Conservation (phyloP, 2,888 invertebrate genomes). For the Pedicia rivosa region DNA sequence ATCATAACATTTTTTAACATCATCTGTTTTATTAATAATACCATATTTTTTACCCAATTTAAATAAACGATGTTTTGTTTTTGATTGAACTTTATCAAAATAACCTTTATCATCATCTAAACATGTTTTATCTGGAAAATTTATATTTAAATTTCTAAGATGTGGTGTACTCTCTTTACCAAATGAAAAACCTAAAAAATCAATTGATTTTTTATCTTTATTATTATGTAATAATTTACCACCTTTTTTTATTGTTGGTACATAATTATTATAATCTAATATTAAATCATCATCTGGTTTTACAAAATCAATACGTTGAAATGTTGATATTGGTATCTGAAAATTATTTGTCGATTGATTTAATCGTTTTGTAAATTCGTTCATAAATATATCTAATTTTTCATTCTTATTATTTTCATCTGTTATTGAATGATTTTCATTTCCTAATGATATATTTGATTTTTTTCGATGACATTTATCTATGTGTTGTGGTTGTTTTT, state of each 20-base stretch:
- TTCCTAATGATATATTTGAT: no score
- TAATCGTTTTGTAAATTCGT: conserved; percentile 1
- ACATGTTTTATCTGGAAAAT: conserved; percentile 27
- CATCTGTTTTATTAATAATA: conserved; percentile 17
- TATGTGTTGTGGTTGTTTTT: no score
- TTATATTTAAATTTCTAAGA: conserved; percentile 24
- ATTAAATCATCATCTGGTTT: conserved; percentile 10
- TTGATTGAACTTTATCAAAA: conserved; percentile 26
- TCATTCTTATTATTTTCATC: no score
- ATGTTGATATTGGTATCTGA: conserved; percentile 22
- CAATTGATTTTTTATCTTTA: no score
- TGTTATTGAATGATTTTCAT: no score
- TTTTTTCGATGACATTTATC: no score
- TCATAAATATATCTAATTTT: conserved; percentile 1
- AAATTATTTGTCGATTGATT: conserved; percentile 14
- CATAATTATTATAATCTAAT: background rate
- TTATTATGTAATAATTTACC: no score
- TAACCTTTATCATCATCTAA: conserved; percentile 20
- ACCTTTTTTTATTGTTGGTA: conserved; percentile 3
- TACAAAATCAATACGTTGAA: conserved; percentile 24
- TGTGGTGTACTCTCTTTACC: conserved; percentile 15
- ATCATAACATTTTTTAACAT: conserved; percentile 4
- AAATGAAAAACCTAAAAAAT: background rate
- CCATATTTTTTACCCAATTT: conserved; percentile 28
- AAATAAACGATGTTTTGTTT: conserved; percentile 25